These are phyloP conservation scores for Aleiodes testaceus DNA, from an alignment of 2,888 invertebrate genomes.

Conservation along the genomic window DNA sequence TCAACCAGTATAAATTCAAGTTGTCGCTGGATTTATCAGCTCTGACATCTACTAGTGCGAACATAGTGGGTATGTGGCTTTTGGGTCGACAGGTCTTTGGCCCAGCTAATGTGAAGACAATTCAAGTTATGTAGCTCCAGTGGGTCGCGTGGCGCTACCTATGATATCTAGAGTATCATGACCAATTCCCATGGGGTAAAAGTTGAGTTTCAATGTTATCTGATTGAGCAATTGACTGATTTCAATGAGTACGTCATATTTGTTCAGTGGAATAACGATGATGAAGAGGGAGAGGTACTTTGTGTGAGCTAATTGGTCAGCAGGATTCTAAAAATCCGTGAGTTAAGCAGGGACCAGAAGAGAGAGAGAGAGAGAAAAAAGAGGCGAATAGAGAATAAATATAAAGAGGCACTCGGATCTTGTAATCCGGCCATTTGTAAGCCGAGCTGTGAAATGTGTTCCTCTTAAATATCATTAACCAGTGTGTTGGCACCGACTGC, in stretches of 20 bases:
- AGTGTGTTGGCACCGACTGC: constrained; percentile 40
- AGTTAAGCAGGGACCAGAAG: constrained; percentile 44
- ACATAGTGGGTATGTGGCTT: constrained; percentile 44
- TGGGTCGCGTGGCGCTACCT: constrained; percentile 68
- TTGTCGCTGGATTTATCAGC: constrained; percentile 63
- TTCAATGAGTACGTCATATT: constrained; percentile 18
- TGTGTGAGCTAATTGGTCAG: constrained; percentile 14
- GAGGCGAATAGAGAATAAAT: constrained; percentile 12
- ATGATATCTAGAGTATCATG: constrained; percentile 25
- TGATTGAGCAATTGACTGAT: constrained; percentile 61
- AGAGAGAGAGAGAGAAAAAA: constrained; percentile 10
- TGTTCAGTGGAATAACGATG: constrained; percentile 3
- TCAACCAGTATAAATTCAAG: constrained; percentile 67
- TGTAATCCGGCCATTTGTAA: constrained; percentile 68
- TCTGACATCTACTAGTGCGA: constrained; percentile 54
- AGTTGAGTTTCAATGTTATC: constrained; percentile 65
- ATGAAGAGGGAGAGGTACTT: neutral
- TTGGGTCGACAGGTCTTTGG: constrained; percentile 64
- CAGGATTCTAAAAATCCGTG: constrained; percentile 42
- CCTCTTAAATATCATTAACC: constrained; percentile 67
- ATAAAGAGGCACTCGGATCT: constrained; percentile 52
- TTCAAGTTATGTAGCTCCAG: constrained; percentile 41
- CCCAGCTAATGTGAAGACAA: constrained; percentile 53
- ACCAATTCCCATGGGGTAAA: constrained; percentile 46
- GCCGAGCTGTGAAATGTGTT: constrained; percentile 62